Conservation (phyloP, 2,113 vertebrate genomes). For the Semicossyphus pulcher region DNA sequence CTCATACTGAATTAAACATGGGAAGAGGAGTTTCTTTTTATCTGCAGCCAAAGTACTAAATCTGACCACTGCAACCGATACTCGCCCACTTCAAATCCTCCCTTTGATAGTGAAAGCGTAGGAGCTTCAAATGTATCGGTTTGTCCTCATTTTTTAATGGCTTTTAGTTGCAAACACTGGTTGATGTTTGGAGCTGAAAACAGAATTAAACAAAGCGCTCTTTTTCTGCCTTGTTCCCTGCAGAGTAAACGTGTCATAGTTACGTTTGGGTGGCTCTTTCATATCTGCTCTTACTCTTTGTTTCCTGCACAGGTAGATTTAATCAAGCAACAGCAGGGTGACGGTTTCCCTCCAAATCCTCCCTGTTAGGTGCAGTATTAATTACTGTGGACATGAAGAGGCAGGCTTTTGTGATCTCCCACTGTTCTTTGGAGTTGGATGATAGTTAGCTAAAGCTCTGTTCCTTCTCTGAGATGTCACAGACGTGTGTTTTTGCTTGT, state of each 20-base stretch:
- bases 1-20: slow-evolving; percentile 78
- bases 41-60: slow-evolving; percentile 77
- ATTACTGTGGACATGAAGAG: slow-evolving; percentile 51
- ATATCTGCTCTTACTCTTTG: slow-evolving; percentile 45
- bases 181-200: slow-evolving; percentile 55
- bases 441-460: slow-evolving; percentile 58
- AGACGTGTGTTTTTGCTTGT: slow-evolving; percentile 57
- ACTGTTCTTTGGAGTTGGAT: slow-evolving; percentile 56
- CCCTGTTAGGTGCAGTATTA: slow-evolving; percentile 45
- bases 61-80: slow-evolving; percentile 74
- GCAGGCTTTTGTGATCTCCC: slow-evolving; percentile 43
- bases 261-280: slow-evolving; percentile 22
- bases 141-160: slow-evolving; percentile 65
- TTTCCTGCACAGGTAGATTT: slow-evolving; percentile 57
- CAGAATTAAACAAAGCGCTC: slow-evolving; percentile 33
- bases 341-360: slow-evolving; percentile 40
- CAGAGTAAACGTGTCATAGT: slow-evolving; percentile 29
- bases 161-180: slow-evolving; percentile 36
- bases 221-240: slow-evolving; percentile 10
- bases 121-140: slow-evolving; percentile 71
- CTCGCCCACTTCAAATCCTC: slow-evolving; percentile 70
- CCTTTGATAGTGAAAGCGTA: slow-evolving; percentile 70
- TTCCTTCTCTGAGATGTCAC: slow-evolving; percentile 58
- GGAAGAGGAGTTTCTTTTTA: slow-evolving; percentile 77
- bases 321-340: slow-evolving; percentile 56